These are phyloP conservation scores for Macaca mulatta DNA, from an alignment of 2,113 vertebrate species.

Conservation along the genomic window DNA sequence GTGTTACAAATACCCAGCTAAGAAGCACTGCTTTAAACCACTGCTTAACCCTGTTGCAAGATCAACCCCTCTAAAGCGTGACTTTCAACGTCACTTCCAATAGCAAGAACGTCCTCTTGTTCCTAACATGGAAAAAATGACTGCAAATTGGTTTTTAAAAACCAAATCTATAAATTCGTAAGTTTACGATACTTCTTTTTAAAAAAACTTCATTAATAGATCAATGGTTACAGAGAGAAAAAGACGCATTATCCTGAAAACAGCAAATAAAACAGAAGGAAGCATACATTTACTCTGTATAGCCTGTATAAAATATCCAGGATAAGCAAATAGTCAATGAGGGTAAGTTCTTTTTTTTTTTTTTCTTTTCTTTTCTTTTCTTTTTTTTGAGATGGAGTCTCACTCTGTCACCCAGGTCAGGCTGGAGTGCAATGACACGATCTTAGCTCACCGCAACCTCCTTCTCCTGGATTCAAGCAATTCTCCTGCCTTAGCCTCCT, in stretches of 20 bases:
- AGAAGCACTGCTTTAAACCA: not conserved
- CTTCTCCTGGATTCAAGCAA: no score
- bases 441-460: no score
- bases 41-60: not conserved
- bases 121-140: not conserved
- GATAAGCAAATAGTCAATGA: not conserved
- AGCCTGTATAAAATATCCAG: not conserved
- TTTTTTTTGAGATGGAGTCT: no score
- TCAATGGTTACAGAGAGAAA: no score
- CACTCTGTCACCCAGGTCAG: no score
- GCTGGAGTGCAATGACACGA: no score
- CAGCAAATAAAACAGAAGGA: not conserved
- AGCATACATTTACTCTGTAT: not conserved
- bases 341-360: not conserved
- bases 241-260: slow-evolving; percentile 23
- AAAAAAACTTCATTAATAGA: not conserved
- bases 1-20: not conserved
- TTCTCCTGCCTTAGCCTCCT: no score
- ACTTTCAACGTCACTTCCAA: not conserved
- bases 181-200: not conserved
- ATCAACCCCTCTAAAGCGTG: not conserved
- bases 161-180: not conserved
- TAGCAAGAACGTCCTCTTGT: not conserved
- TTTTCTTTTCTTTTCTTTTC: no score
- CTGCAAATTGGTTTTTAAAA: not conserved